Base-by-base conservation (phyloP, 2,888 invertebrate species). In the Cephus nigrinus region DNA sequence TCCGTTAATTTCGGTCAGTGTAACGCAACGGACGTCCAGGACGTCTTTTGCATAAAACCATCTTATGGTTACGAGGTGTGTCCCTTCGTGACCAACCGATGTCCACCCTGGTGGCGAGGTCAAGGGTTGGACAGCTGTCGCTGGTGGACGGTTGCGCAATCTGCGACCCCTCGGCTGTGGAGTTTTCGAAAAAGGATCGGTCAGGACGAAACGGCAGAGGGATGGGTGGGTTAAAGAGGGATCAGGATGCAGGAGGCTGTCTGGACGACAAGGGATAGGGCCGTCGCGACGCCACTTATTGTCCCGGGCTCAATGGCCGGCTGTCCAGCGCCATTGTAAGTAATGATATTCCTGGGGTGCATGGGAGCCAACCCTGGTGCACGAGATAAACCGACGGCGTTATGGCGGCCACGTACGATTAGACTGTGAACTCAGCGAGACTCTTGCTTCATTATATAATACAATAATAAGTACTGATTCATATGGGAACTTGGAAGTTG, bases 121-220 rank as follows among this genome's bases (percentile, higher is more conserved):
- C 91, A 91, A 91, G 91, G 91, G 91, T 91, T 91, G 90, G 89
- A 89, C 91, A 91, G 91, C 90, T 91, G 90, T 87, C 87, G 85
- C 85, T 82, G 40, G 40, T 40, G 90, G 90, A 90, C 91, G 89
- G 90, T 91, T 91, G 88, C 90, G 90, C 90, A 90, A 89, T 89
- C 88, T 86, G 87, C 85, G 84, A 78, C 55, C 81, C 74, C 73
- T 73, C 69, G 69, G 15, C 5, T 15, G 40, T 15, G 15, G 15
- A 40, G 15, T 40, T 40, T 40, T 40, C 15, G 40, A 40, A 15
- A 40, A 40, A 40, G 40, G 40, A 40, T 40, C 40, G 40, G 40
- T 40, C 40, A 40, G 40, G 40, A 15, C 69, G 69, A 30, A 76
- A 36, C 31, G 75, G 74, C 30, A 35, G 73, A 68, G 31, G 68